phyloP scores from a whole-genome alignment of 23 tunicate genomes.

The Trididemnum miniatum region DNA sequence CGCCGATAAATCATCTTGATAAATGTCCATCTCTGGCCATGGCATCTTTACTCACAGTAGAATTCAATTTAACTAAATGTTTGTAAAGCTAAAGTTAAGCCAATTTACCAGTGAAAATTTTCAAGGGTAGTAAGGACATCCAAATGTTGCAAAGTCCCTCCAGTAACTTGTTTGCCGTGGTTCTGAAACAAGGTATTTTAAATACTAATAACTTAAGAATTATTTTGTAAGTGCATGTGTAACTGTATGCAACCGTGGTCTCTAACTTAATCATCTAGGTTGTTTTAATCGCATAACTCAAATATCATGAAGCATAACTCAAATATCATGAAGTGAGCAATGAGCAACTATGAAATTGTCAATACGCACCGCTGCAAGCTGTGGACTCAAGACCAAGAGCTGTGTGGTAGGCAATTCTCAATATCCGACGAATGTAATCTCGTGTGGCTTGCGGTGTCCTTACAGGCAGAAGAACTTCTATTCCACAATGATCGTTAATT shows the following conservation, averaged over 20 bases:
- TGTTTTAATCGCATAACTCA: too few species aligned
- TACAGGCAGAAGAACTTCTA: background rate
- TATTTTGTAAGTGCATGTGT: too few species aligned
- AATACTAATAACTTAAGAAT: too few species aligned
- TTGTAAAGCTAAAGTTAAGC: too few species aligned
- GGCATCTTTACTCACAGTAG: too few species aligned
- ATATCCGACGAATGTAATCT: background rate
- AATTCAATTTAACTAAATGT: too few species aligned
- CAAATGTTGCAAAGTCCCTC: background rate
- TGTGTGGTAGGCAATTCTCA: background rate
- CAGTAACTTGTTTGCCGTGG: background rate
- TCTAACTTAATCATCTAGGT: too few species aligned
- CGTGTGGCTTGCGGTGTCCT: background rate
- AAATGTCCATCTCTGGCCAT: too few species aligned
- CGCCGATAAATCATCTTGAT: too few species aligned
- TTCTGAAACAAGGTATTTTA: background rate
- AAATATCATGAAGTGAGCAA: background rate
- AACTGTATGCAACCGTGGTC: too few species aligned
- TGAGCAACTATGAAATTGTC: background rate
- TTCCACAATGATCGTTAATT: background rate
- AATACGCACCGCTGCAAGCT: background rate
- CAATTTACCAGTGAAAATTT: too few species aligned
- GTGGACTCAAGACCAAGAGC: background rate
- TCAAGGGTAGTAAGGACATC: too few species aligned
- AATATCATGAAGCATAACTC: background rate